phyloP scores from a whole-genome alignment of 2,797 vertebrate species.

The Halcyon smyrnensis region DNA sequence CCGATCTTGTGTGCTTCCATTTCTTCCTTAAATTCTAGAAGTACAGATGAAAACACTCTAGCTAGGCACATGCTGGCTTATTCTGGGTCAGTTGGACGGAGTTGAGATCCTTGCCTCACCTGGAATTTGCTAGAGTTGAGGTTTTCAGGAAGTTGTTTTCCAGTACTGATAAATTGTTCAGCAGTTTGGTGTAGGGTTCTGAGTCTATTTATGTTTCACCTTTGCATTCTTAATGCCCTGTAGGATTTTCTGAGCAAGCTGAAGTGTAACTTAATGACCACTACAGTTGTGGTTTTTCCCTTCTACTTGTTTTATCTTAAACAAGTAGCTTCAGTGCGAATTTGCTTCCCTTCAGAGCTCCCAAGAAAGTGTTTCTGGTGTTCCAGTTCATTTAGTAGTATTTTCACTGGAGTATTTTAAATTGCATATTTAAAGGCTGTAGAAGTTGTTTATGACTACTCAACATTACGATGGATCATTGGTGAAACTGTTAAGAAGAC shows the following conservation, averaged over 20 bases:
- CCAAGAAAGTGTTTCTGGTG: not conserved
- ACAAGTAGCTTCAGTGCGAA: not conserved
- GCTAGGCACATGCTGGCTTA: not conserved
- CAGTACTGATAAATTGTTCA: not conserved
- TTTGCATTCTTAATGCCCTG: not conserved
- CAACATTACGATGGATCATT: not conserved
- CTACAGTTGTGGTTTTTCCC: not conserved
- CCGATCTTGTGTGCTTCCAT: not conserved
- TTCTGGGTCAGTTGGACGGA: not conserved
- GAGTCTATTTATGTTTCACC: not conserved
- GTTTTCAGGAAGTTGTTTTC: not conserved
- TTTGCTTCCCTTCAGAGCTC: not conserved
- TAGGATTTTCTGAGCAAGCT: not conserved
- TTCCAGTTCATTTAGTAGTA: not conserved
- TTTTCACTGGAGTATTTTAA: constrained; percentile 34
- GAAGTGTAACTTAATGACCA: not conserved
- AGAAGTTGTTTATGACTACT: not conserved
- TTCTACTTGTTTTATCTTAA: not conserved
- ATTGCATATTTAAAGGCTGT: not conserved
- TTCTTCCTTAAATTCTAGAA: not conserved
- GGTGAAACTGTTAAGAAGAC: constrained; percentile 28
- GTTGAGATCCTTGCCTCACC: not conserved
- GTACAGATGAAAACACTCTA: not conserved
- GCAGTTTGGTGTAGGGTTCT: not conserved
- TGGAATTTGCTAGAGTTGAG: not conserved